Evolutionary conservation across 2,113 vertebrate species (phyloP), one percentile per base, ranked within the genome.

Genomic region (Perca fluviatilis): DNA sequence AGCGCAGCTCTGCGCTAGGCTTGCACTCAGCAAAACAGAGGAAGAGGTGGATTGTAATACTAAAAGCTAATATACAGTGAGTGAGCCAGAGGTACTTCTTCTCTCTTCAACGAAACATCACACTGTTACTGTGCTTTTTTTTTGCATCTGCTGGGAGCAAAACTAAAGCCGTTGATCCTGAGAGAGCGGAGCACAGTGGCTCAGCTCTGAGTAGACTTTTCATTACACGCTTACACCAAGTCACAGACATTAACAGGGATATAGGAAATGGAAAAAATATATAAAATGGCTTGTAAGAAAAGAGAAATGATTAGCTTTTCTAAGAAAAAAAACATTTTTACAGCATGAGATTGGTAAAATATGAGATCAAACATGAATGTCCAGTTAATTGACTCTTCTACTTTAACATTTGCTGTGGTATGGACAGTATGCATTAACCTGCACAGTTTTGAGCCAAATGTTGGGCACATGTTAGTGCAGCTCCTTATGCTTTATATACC

Each of bases 111-210:
- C 15, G 8, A 75, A 88, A 82, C 76, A 83, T 73, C 53, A 64
- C 63, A 83, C 61, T 50, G 62, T 36, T 68, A 27, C 60, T 33
- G 33, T 46, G 43, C 65, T 79, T 60, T 57, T 77, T 86, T 65
- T 77, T 86, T 68, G 79, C 70, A 78, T 89, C 72, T 77, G 67
- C 65, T 63, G 36, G 78, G 77, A 88, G 74, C 15, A 12, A 83
- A 90, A 82, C 78, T 79, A 78, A 88, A 89, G 81, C 72, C 58
- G 71, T 77, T 83, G 65, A 80, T 90, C 79, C 82, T 67, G 68
- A 84, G 40, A 82, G 66, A 82, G 71, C 27, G 18, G 58, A 79
- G 61, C 65, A 78, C 75, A 77, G 12, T 65, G 71, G 79, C 57
- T 86, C 71, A 60, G 78, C 79, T 86, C 65, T 49, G 4, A 56